These are phyloP conservation scores for Asobara japonica DNA, from an alignment of 1,140 invertebrate genomes.

Conservation along the genomic window DNA sequence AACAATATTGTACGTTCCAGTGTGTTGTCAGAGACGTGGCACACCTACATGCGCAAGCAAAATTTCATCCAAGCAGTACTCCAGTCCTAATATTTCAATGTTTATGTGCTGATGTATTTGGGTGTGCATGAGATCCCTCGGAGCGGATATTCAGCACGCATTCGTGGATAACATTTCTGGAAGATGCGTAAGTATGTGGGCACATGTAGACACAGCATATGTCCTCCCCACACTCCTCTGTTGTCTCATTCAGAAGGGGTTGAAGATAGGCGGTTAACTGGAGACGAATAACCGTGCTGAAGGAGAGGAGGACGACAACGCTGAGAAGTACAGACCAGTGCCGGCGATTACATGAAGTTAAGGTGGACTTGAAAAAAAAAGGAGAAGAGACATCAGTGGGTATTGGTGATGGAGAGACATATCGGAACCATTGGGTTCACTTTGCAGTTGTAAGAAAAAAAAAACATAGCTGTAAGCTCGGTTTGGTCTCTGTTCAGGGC, in stretches of 20 bases:
- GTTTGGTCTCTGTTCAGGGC: slow-evolving; percentile 1
- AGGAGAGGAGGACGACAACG: neutral
- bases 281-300: neutral
- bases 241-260: neutral
- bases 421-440: slow-evolving; percentile 18
- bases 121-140: neutral
- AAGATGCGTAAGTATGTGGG: neutral
- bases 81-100: neutral
- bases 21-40: neutral
- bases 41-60: neutral
- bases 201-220: neutral
- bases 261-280: neutral
- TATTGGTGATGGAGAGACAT: slow-evolving; percentile 6
- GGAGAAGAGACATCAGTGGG: slow-evolving; percentile 12
- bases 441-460: slow-evolving; percentile 24
- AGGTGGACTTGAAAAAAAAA: neutral
- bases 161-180: slow-evolving; percentile 6
- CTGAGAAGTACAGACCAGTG: neutral
- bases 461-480: slow-evolving; percentile 11
- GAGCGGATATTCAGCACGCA: neutral
- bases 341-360: slow-evolving; percentile 4
- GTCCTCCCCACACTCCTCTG: neutral
- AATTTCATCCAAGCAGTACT: neutral
- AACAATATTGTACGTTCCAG: neutral
- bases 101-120: neutral